Percentiles rank a stretch among this genome's conserved stretches.
Conservation (phyloP, 2,797 vertebrate species). For the Tapera naevia region DNA sequence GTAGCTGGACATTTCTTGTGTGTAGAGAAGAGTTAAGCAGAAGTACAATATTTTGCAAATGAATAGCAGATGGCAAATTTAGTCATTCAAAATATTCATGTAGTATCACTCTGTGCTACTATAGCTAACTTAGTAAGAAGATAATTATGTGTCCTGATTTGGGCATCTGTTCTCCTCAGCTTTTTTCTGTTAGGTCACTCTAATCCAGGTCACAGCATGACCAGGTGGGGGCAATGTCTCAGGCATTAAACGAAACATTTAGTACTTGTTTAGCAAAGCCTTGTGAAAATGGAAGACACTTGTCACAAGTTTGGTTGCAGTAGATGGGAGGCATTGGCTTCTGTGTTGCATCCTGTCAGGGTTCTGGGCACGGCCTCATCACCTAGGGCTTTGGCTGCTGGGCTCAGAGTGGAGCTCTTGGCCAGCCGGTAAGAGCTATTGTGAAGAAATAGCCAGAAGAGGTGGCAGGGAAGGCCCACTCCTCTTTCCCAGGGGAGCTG, state of each 20-base stretch:
- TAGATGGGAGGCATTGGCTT: background rate
- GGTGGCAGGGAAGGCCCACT: background rate
- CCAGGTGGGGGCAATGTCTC: background rate
- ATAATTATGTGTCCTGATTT: constrained; percentile 31
- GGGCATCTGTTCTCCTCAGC: constrained; percentile 5
- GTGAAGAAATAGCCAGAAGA: background rate
- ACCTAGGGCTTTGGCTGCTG: background rate
- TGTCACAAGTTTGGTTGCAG: background rate
- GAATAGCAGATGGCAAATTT: constrained; percentile 37
- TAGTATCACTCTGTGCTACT: background rate
- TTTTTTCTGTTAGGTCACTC: background rate
- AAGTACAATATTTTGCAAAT: background rate
- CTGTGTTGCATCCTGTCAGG: background rate
- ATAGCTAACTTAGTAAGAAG: background rate
- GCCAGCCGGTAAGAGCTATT: background rate
- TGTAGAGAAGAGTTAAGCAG: background rate
- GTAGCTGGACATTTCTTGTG: background rate
- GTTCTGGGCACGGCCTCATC: background rate
- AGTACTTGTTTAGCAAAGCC: background rate
- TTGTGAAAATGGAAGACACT: background rate
- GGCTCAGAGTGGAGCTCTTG: background rate
- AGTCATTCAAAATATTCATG: background rate
- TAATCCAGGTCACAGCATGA: background rate
- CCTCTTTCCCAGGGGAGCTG: background rate
- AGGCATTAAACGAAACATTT: background rate